These are phyloP conservation scores for Ophion slaviceki DNA, from an alignment of 2,888 invertebrate species.

Conservation along the genomic window DNA sequence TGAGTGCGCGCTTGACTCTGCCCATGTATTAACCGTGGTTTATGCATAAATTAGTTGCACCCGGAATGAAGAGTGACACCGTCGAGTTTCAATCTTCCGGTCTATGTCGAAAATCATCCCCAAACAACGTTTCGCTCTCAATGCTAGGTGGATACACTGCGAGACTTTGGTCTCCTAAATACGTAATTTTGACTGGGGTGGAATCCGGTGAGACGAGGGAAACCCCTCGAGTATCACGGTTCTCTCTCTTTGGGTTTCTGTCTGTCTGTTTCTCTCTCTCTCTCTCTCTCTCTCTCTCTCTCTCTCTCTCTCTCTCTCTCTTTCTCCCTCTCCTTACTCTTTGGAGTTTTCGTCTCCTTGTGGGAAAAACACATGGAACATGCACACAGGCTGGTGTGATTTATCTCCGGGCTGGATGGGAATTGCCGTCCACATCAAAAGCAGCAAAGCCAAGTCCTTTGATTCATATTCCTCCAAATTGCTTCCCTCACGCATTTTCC, in stretches of 20 bases:
- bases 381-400: neutral
- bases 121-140: slow-evolving; percentile 75
- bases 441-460: neutral
- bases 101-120: slow-evolving; percentile 70
- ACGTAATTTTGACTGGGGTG: slow-evolving; percentile 74
- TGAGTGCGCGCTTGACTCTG: neutral
- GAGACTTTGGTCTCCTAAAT: slow-evolving; percentile 78
- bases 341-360: slow-evolving; percentile 58
- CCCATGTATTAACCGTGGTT: slow-evolving; percentile 6
- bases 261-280: neutral
- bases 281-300: neutral
- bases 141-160: slow-evolving; percentile 30
- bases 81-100: slow-evolving; percentile 56
- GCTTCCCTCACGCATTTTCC: neutral
- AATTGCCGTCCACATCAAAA: neutral
- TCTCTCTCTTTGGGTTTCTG: neutral
- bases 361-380: neutral
- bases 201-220: slow-evolving; percentile 71
- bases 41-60: neutral
- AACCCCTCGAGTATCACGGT: slow-evolving; percentile 21
- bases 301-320: neutral
- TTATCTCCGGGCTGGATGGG: neutral
- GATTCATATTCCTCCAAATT: neutral
- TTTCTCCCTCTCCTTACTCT: slow-evolving; percentile 47
- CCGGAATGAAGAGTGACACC: slow-evolving; percentile 29